Evolutionary conservation across 2,888 invertebrate species (phyloP).

Genomic region (Cantharis rustica): DNA sequence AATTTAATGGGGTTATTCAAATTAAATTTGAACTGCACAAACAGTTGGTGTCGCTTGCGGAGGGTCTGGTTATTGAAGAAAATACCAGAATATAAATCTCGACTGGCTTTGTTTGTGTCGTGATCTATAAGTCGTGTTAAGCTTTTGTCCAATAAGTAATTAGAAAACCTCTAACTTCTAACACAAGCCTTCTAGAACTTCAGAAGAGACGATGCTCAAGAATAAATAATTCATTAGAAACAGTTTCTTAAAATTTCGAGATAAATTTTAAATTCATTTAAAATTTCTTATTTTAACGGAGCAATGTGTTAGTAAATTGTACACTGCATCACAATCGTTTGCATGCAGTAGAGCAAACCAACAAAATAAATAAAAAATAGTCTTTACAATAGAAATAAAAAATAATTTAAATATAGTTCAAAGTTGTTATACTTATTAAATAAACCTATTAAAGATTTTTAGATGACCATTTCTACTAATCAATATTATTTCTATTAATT

Average conservation of each 20-base stretch:
- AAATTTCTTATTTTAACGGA: too few relatives aligned
- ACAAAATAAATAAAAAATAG: too few relatives aligned
- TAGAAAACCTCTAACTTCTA: neutral
- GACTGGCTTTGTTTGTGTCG: neutral
- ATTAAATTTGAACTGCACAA: neutral
- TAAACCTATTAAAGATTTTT: too few relatives aligned
- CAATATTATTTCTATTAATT: too few relatives aligned
- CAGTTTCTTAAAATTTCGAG: neutral
- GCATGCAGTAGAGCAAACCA: too few relatives aligned
- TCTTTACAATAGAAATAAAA: too few relatives aligned
- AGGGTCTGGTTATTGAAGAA: neutral
- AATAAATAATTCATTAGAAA: neutral
- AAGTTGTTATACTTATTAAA: too few relatives aligned
- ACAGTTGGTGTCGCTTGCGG: neutral
- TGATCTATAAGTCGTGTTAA: neutral
- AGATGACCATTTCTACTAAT: too few relatives aligned
- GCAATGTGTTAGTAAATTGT: too few relatives aligned
- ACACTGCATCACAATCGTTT: too few relatives aligned
- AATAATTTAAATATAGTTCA: too few relatives aligned
- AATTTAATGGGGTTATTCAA: neutral
- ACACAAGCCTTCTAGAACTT: neutral
- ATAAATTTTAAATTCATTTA: neutral
- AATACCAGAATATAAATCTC: neutral
- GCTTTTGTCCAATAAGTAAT: neutral
- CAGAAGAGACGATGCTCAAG: neutral